These are phyloP conservation scores for Phyllostomus hastatus DNA, from an alignment of 2,113 vertebrate species.

Conservation along the genomic window DNA sequence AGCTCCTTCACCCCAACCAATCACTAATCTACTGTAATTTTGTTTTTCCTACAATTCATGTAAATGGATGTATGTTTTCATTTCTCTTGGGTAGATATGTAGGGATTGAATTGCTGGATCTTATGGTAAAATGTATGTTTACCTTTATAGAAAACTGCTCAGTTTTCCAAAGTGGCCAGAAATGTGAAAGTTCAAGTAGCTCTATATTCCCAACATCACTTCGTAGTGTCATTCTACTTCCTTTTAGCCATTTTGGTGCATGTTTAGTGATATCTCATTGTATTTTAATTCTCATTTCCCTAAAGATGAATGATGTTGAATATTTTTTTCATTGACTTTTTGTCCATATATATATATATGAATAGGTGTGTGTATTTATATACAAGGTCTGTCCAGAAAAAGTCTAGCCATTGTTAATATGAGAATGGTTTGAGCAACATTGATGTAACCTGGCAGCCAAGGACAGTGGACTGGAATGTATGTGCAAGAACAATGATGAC, in stretches of 20 bases:
- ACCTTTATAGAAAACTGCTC: neutral
- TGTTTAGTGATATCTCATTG: neutral
- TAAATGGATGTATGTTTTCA: constrained; percentile 7
- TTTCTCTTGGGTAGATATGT: neutral
- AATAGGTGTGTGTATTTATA: neutral
- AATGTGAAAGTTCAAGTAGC: neutral
- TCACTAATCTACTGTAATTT: neutral
- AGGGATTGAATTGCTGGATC: neutral
- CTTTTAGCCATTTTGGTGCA: neutral
- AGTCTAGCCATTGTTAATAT: too few species aligned
- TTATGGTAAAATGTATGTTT: neutral
- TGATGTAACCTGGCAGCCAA: too few species aligned
- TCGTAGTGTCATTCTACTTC: neutral
- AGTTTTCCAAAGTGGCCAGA: neutral
- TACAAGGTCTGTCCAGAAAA: too few species aligned
- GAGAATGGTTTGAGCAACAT: too few species aligned
- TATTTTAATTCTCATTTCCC: neutral
- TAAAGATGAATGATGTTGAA: neutral
- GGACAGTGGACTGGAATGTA: too few species aligned
- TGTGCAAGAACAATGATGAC: too few species aligned
- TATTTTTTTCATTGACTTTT: neutral
- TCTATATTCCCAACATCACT: neutral
- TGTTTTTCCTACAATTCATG: neutral
- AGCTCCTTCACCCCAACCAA: neutral
- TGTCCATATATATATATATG: neutral